A percentile compares a stretch with the other conserved stretches of the same genome.
Conservation (phyloP, 1,140 invertebrate genomes). For the Pseudachorutes palmiensis region DNA sequence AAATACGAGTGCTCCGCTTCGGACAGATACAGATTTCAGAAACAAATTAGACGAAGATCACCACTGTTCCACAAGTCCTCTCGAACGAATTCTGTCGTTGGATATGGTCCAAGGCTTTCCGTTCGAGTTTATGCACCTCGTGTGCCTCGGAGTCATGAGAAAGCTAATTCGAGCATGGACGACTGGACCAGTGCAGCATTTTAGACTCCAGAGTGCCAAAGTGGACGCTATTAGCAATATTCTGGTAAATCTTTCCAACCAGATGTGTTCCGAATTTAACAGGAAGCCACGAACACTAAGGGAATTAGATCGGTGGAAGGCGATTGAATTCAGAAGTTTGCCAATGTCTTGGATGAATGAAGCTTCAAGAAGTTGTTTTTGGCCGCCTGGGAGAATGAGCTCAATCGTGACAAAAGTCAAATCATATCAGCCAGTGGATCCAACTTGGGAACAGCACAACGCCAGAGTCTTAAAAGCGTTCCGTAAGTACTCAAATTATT, state of each 20-base stretch:
- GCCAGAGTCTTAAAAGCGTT: too few relatives aligned
- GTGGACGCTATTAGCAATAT: conserved; percentile 19
- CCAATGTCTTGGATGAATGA: too few relatives aligned
- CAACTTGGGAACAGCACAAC: too few relatives aligned
- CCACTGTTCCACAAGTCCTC: neutral
- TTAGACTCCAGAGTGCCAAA: neutral
- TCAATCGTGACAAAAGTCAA: too few relatives aligned
- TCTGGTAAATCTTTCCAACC: conserved; percentile 12
- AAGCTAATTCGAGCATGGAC: conserved; percentile 39
- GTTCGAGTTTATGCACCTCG: conserved; percentile 41
- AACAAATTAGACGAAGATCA: neutral
- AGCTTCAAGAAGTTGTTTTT: too few relatives aligned
- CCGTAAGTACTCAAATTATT: too few relatives aligned
- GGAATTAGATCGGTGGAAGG: conserved; percentile 45
- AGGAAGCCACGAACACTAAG: conserved; percentile 42
- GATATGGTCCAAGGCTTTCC: conserved; percentile 38
- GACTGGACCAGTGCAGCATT: conserved; percentile 24
- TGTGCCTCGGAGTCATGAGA: conserved; percentile 40
- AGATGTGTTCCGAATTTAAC: conserved; percentile 42
- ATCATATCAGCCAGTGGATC: too few relatives aligned
- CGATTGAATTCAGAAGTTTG: conserved; percentile 46
- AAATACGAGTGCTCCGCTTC: too few relatives aligned
- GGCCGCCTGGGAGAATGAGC: too few relatives aligned
- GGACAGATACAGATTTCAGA: neutral
- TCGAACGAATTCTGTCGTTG: neutral